Evolutionary conservation across 1,140 invertebrate genomes (phyloP).

Genomic region (Nylanderia fulva): DNA sequence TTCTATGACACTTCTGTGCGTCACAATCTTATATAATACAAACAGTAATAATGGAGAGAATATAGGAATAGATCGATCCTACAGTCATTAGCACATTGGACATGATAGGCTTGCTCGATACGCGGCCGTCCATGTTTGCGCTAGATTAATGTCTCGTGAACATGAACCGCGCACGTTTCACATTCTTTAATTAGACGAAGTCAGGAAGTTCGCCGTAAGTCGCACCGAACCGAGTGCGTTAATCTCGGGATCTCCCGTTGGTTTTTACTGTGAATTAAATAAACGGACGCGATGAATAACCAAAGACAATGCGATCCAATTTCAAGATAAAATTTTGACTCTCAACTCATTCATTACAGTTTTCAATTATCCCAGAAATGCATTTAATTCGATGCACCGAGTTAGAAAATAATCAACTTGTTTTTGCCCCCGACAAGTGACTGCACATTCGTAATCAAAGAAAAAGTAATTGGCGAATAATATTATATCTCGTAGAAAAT

Average conservation of each 20-base stretch:
- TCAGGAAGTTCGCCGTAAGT: slow-evolving; percentile 38
- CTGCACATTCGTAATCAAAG: background rate
- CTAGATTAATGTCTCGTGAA: slow-evolving; percentile 82
- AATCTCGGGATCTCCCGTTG: slow-evolving; percentile 52
- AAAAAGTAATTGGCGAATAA: background rate
- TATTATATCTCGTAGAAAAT: background rate
- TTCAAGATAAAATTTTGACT: background rate
- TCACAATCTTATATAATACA: slow-evolving; percentile 22
- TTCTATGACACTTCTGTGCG: background rate
- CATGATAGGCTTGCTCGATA: slow-evolving; percentile 78
- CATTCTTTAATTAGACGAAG: slow-evolving; percentile 82
- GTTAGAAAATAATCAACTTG: background rate
- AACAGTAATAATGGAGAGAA: slow-evolving; percentile 1
- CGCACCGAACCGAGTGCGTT: slow-evolving; percentile 46
- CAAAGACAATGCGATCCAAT: background rate
- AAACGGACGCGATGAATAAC: slow-evolving; percentile 4
- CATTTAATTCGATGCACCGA: background rate
- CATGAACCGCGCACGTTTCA: slow-evolving; percentile 78
- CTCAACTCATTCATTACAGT: background rate
- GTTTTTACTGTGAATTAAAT: slow-evolving; percentile 42
- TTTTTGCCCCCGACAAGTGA: background rate
- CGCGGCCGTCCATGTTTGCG: slow-evolving; percentile 78
- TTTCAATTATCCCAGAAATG: slow-evolving; percentile 18
- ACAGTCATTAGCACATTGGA: slow-evolving; percentile 82
- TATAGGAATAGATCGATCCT: slow-evolving; percentile 78